phyloP scores from a whole-genome alignment of 2,113 vertebrate species.

The Barbus barbus region DNA sequence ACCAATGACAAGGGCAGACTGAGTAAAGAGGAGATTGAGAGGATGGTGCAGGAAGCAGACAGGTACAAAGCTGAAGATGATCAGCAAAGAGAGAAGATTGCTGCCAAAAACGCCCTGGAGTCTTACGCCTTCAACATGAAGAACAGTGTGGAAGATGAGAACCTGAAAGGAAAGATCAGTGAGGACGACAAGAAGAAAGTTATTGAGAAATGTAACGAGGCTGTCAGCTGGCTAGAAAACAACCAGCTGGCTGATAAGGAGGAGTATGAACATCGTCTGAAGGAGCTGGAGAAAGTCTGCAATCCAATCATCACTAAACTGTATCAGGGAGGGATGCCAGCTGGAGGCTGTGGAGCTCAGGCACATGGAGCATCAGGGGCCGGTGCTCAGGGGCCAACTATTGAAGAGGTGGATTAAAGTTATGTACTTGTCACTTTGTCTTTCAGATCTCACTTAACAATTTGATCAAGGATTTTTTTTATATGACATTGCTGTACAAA shows the following conservation, averaged over 20 bases:
- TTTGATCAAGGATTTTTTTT: neutral
- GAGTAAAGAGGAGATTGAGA: neutral
- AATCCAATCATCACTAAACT: constrained; percentile 27
- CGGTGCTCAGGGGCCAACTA: constrained; percentile 22
- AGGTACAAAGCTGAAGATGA: constrained; percentile 28
- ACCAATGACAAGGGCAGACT: too few relatives aligned
- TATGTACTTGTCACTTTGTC: neutral
- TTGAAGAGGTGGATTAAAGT: constrained; percentile 32
- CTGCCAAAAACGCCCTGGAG: constrained; percentile 28
- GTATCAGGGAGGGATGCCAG: constrained; percentile 30
- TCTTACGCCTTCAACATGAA: constrained; percentile 36
- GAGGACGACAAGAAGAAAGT: constrained; percentile 35
- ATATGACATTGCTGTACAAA: neutral
- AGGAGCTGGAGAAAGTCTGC: constrained; percentile 34
- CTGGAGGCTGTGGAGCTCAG: constrained; percentile 33
- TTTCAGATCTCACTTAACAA: neutral
- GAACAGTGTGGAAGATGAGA: constrained; percentile 32
- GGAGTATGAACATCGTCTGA: constrained; percentile 28
- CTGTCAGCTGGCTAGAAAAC: constrained; percentile 22
- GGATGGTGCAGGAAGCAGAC: constrained; percentile 32
- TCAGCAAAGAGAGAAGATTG: constrained; percentile 17
- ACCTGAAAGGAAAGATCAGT: constrained; percentile 30
- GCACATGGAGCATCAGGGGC: constrained; percentile 18
- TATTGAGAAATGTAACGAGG: neutral
- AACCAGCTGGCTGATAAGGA: constrained; percentile 33